Evolutionary conservation across 2,797 vertebrate species (phyloP), one percentile per base, ranked within the genome.

Genomic region (Ctenopoma kingsleyae): DNA sequence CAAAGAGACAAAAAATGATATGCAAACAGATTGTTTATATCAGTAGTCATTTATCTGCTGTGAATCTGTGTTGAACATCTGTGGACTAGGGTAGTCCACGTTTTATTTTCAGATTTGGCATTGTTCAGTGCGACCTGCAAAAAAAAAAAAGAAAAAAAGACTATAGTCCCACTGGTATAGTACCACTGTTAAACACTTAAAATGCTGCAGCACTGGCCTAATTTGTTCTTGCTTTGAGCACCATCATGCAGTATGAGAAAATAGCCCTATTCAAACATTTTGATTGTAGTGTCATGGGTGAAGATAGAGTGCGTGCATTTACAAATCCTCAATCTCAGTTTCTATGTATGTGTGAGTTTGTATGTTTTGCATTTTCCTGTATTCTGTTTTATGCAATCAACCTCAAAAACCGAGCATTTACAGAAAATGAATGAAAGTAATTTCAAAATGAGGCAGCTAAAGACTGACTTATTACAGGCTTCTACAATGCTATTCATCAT

Each of bases 201-300:
- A 43, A 47, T 50, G 6, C 22, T 17, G 19, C 27, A 46, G 20
- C 6, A 27, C 12, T 53, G 32, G n/a, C n/a, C 6, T 35, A 49
- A 2, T 62, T 63, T 58, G 15, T 19, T 48, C 27, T 51, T 32
- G 5, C 38, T 63, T 63, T 60, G 35, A 71, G 19, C 17, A 22
- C 36, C n/a, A 49, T 20, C 8, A 25, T 67, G 52, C 25, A 15
- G 7, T 16, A 27, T 27, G 8, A 50, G 0, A 35, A 6, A 19
- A n/a, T 3, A 22, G n/a, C 12, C 20, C 23, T 12, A 43, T 57
- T 5, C 7, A 19, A 30, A 8, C 16, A 1, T 25, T 32, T 46
- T 8, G 15, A 6, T 16, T 41, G 40, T 41, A 10, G 22, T 17
- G 54, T 8, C 6, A 20, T 43, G 20, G 19, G 13, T 23, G 35